Evolutionary conservation across 2,797 vertebrate genomes (phyloP), one percentile per base, ranked within the genome.

Genomic region (Pseudochirops corinnae): DNA sequence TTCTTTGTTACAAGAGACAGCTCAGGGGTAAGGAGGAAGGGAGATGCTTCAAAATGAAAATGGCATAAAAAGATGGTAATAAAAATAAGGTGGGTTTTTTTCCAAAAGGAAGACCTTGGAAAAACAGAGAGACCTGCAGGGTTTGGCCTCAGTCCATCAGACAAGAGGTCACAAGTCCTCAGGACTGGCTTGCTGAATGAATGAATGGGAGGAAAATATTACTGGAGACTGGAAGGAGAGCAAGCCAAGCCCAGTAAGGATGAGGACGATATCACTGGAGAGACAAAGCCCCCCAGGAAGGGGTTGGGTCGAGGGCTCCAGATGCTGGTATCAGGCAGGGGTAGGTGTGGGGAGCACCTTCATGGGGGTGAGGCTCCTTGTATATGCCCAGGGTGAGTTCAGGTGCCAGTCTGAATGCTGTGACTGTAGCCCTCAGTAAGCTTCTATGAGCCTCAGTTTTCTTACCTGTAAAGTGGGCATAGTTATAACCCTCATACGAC

Each of bases 361-460:
- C n/a, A 0, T 1, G 6, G n/a, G 18, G 7, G 33, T 14, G 18
- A 39, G 62, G 14, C n/a, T 39, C 21, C 62, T 14, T n/a, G 33
- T 16, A 16, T 0, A 67, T 0, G 14, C n/a, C 62, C 16, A n/a
- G 62, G 31, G 11, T 33, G 58, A 62, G 58, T 13, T 31, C 3
- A 29, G 58, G 11, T 4, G 11, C 29, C 58, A 31, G 31, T 31
- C 31, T 29, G 2, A 13, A 14, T 33, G 12, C 29, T 31, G 58
- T 31, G 58, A 29, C 29, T 67, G 0, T 18, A 2, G n/a, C 67
- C 67, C 67, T 24, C n/a, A 18, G 67, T 1, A 39, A 39, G n/a
- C 0, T 74, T 31, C 52, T 90, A 58, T 67, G 74, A n/a, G 94
- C 46, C 92, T 97, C 90, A 18, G 56, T 96, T 87, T 95, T 14